A percentile compares a stretch with the other conserved stretches of the same genome.
Conservation (phyloP, 1,140 invertebrate genomes). For the Drosophila kepulauana region DNA sequence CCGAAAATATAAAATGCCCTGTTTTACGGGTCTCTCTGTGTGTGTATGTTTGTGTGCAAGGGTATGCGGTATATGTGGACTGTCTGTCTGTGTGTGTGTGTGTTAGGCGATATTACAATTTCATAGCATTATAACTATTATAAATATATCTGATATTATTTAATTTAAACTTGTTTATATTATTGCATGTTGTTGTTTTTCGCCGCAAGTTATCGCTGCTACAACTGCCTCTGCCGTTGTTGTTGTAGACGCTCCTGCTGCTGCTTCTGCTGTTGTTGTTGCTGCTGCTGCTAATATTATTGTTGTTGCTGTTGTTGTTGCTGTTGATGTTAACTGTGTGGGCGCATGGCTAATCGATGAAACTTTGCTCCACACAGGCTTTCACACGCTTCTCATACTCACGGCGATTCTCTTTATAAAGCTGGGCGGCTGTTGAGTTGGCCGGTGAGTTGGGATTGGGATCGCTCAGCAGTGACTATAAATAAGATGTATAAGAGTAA, state of each 20-base stretch:
- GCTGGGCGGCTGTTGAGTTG: conserved; percentile 97
- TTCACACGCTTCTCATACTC: conserved; percentile 99
- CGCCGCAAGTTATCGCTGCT: conserved; percentile 40
- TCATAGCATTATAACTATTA: conserved; percentile 76
- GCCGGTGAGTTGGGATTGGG: conserved; percentile 98
- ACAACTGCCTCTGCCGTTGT: conserved; percentile 30
- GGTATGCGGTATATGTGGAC: conserved; percentile 25
- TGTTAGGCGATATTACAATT: conserved; percentile 76
- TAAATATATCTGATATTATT: conserved; percentile 79
- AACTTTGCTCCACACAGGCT: conserved; percentile 98
- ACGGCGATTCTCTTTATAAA: conserved; percentile 97
- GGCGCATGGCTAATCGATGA: conserved; percentile 92
- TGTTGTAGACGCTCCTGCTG: conserved; percentile 35
- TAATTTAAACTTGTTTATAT: conserved; percentile 79
- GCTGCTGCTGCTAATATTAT: conserved; percentile 22
- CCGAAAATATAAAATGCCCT: conserved; percentile 58
- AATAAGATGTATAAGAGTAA: conserved; percentile 43
- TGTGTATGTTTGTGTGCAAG: conserved; percentile 26
- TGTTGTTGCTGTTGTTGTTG: conserved; percentile 43
- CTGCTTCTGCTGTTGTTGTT: conserved; percentile 37
- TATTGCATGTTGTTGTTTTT: conserved; percentile 73
- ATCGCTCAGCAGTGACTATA: conserved; percentile 96
- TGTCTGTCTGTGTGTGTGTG: conserved; percentile 26
- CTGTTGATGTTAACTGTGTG: conserved; percentile 58
- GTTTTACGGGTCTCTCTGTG: conserved; percentile 28